These are phyloP conservation scores for Nycticorax nycticorax DNA, from an alignment of 2,113 vertebrate genomes.

Conservation along the genomic window DNA sequence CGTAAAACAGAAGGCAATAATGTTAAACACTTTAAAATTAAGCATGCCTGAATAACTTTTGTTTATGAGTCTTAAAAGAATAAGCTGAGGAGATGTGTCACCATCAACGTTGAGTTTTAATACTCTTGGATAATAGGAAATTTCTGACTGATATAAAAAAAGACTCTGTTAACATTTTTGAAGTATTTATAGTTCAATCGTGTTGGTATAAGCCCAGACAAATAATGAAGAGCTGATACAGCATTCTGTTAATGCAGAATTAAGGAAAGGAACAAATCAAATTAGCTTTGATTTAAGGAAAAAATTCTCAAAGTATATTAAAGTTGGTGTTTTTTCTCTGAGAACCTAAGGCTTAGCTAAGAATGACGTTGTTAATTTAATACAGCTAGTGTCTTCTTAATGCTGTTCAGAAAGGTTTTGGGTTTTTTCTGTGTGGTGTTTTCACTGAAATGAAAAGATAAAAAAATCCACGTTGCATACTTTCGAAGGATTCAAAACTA, in stretches of 20 bases:
- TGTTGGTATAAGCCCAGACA: background rate
- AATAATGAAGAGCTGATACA: background rate
- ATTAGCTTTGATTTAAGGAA: background rate
- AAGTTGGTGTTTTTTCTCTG: background rate
- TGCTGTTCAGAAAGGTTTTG: background rate
- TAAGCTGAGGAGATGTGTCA: background rate
- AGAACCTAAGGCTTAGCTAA: background rate
- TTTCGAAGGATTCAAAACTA: background rate
- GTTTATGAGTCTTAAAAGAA: background rate
- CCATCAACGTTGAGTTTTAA: background rate
- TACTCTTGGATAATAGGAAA: background rate
- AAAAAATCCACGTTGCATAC: background rate
- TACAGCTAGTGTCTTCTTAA: background rate
- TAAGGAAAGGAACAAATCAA: background rate
- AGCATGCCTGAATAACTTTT: background rate
- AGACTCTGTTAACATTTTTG: rapidly evolving
- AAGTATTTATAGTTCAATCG: background rate
- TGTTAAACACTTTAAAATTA: background rate
- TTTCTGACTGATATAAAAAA: background rate
- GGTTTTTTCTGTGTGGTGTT: background rate
- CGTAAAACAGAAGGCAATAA: background rate
- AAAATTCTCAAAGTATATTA: background rate
- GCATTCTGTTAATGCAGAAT: background rate
- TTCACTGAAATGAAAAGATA: background rate
- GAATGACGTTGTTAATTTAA: background rate